Conservation (phyloP, 2,113 vertebrate genomes). For the Centropristis striata region DNA sequence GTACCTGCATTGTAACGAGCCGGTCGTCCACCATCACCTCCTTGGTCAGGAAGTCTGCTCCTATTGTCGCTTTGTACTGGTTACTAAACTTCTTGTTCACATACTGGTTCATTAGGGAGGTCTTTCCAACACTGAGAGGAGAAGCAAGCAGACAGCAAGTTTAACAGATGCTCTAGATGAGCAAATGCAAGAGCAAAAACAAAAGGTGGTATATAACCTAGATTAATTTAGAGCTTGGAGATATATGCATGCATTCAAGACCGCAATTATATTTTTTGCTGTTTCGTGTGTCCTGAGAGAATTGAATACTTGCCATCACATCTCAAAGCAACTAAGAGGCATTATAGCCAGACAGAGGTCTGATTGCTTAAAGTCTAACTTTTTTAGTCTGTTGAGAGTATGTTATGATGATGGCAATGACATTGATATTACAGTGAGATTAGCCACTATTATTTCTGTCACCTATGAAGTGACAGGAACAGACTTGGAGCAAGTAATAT, state of each 20-base stretch:
- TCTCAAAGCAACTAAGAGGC: conserved; percentile 1
- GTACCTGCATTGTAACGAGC: conserved; percentile 99
- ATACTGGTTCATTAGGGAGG: conserved; percentile 99
- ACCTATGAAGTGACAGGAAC: not conserved
- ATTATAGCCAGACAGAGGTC: not conserved
- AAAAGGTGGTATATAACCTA: not conserved
- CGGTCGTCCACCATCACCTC: conserved; percentile 99
- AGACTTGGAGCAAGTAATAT: no score
- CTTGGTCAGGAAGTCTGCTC: conserved; percentile 98
- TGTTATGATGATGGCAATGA: not conserved
- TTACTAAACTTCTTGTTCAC: conserved; percentile 99
- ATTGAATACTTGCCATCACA: not conserved
- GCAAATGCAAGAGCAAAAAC: not conserved
- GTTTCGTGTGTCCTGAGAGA: not conserved
- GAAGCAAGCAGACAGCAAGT: conserved; percentile 16
- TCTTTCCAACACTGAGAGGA: conserved; percentile 94
- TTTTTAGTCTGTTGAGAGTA: not conserved
- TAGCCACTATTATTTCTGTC: not conserved
- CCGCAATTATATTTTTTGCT: not conserved
- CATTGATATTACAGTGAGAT: not conserved
- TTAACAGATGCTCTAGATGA: not conserved
- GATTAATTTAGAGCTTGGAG: not conserved
- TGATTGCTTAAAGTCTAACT: not conserved
- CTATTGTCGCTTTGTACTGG: conserved; percentile 99
- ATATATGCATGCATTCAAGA: not conserved